Conservation (phyloP, 1,140 invertebrate species). For the Linepithema humile region DNA sequence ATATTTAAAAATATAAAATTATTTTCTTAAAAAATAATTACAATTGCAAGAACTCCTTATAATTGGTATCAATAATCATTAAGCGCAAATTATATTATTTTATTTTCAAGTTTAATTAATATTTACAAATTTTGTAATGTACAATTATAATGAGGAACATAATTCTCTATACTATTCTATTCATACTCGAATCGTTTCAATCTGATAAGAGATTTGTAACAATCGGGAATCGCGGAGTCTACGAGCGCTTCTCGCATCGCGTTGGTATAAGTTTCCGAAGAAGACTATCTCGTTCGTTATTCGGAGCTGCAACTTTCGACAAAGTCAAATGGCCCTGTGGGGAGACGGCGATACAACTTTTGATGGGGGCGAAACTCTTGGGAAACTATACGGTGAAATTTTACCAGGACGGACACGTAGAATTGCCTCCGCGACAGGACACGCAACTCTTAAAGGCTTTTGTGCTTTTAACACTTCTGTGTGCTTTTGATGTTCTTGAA, state of each 20-base stretch:
- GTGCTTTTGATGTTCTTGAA: background rate
- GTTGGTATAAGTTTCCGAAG: constrained; percentile 22
- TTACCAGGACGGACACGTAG: constrained; percentile 7
- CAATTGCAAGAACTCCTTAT: background rate
- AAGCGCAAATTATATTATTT: background rate
- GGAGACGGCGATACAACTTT: constrained; percentile 40
- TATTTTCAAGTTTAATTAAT: background rate
- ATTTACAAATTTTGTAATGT: background rate
- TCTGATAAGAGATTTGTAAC: constrained; percentile 23
- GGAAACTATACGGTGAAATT: constrained; percentile 10
- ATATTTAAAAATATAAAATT: background rate
- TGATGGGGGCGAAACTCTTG: constrained; percentile 32
- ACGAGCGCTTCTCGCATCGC: background rate
- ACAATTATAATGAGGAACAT: background rate
- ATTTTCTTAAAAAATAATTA: background rate
- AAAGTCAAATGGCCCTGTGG: constrained; percentile 27
- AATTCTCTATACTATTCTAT: constrained; percentile 1
- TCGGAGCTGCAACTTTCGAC: constrained; percentile 26
- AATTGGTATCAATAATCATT: background rate
- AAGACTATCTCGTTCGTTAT: constrained; percentile 36
- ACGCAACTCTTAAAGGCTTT: background rate
- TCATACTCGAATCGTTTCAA: background rate
- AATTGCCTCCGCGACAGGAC: background rate
- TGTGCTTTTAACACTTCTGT: constrained; percentile 7
- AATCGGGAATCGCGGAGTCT: background rate